phyloP scores from a whole-genome alignment of 1,140 invertebrate genomes.

The Thaumatotibia leucotreta region DNA sequence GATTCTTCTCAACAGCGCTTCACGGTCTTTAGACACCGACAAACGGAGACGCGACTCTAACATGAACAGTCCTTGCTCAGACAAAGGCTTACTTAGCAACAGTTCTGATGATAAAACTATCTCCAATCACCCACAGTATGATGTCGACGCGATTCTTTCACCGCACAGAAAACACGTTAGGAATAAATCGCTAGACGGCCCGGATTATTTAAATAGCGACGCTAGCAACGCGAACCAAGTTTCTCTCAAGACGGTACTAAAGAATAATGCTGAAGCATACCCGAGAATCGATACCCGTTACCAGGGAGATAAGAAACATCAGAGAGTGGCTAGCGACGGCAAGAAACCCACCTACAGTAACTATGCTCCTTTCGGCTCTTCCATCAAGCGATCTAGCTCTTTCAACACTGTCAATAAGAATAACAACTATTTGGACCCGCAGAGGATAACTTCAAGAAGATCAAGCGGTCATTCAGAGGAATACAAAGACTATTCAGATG shows the following conservation, averaged over 20 bases:
- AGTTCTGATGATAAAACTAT: conserved; percentile 68
- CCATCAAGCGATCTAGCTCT: conserved; percentile 70
- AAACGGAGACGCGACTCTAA: conserved; percentile 48
- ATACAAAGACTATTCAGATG: conserved; percentile 60
- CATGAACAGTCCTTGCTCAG: conserved; percentile 64
- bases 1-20: conserved; percentile 53
- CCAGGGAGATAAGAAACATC: conserved; percentile 59
- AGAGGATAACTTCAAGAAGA: conserved; percentile 37
- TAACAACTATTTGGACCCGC: conserved; percentile 52
- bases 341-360: conserved; percentile 30
- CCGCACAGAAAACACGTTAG: conserved; percentile 56
- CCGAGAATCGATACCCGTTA: conserved; percentile 60
- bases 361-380: conserved; percentile 44
- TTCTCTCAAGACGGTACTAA: conserved; percentile 62
- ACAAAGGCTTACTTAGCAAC: conserved; percentile 50
- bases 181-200: conserved; percentile 49
- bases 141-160: conserved; percentile 47
- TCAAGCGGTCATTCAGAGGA: conserved; percentile 57
- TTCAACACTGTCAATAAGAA: conserved; percentile 72
- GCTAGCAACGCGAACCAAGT: conserved; percentile 59
- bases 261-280: conserved; percentile 59
- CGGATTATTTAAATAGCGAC: conserved; percentile 39
- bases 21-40: conserved; percentile 65
- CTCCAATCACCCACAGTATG: conserved; percentile 49
- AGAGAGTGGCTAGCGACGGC: conserved; percentile 54